Evolutionary conservation across 1,140 invertebrate species (phyloP).

Genomic region (Parapsyche elsis): DNA sequence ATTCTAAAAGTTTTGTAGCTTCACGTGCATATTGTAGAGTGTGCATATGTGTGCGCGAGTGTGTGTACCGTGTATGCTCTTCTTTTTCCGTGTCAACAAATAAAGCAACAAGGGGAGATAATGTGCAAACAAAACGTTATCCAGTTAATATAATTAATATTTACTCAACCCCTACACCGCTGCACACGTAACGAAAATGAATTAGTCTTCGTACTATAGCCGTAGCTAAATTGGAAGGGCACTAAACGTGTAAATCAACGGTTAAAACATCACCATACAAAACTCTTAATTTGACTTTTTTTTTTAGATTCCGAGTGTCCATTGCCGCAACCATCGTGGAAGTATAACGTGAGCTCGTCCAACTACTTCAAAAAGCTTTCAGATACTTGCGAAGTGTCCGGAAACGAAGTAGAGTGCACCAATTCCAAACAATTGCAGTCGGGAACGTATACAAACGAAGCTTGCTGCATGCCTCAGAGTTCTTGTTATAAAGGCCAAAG

Average conservation of each 20-base stretch:
- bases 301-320: neutral
- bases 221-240: neutral
- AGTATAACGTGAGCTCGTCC: constrained; percentile 11
- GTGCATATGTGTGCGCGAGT: no score
- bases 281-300: neutral
- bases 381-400: neutral
- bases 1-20: no score
- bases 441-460: neutral
- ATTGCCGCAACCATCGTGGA: neutral
- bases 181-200: neutral
- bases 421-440: neutral
- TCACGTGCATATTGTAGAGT: no score
- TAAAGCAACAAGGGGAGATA: neutral
- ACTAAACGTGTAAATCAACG: neutral
- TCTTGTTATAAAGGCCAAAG: neutral
- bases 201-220: neutral
- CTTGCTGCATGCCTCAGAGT: constrained; percentile 32
- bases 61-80: no score
- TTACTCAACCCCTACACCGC: neutral
- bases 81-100: constrained; percentile 9
- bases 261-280: neutral
- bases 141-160: constrained; percentile 20
- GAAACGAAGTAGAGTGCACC: constrained; percentile 19
- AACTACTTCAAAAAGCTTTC: neutral
- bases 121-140: constrained; percentile 17